phyloP scores from a whole-genome alignment of 2,888 invertebrate genomes.

The Rhagonycha fulva region DNA sequence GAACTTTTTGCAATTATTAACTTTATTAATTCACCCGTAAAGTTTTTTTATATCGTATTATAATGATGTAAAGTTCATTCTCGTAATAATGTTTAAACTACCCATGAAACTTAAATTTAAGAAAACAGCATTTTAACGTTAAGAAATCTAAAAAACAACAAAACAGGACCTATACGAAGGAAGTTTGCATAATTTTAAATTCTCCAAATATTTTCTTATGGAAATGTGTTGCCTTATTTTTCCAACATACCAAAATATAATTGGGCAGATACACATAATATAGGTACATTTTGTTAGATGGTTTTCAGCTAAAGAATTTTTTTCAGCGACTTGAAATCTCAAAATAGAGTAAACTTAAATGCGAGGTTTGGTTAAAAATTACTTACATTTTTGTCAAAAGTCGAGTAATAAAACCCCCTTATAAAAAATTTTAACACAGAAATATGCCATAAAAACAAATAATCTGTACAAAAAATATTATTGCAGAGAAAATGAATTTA shows the following conservation, averaged over 20 bases:
- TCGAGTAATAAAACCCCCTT: neutral
- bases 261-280: neutral
- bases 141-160: neutral
- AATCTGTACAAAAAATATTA: too few relatives aligned
- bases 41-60: neutral
- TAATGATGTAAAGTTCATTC: neutral
- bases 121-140: neutral
- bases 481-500: neutral
- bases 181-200: neutral
- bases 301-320: neutral
- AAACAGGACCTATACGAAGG: neutral
- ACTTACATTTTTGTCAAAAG: neutral
- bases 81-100: neutral
- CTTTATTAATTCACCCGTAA: conserved; percentile 13
- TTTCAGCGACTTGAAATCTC: neutral
- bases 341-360: neutral
- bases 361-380: neutral
- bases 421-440: neutral
- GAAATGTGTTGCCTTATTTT: neutral
- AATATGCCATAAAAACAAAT: neutral
- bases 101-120: neutral
- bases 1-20: conserved; percentile 27
- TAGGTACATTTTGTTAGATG: neutral
- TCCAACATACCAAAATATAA: neutral
- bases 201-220: neutral